Percentiles rank a stretch among this genome's conserved stretches.
phyloP scores from a whole-genome alignment of 2,888 invertebrate genomes.

The Drosophila fungiperda region DNA sequence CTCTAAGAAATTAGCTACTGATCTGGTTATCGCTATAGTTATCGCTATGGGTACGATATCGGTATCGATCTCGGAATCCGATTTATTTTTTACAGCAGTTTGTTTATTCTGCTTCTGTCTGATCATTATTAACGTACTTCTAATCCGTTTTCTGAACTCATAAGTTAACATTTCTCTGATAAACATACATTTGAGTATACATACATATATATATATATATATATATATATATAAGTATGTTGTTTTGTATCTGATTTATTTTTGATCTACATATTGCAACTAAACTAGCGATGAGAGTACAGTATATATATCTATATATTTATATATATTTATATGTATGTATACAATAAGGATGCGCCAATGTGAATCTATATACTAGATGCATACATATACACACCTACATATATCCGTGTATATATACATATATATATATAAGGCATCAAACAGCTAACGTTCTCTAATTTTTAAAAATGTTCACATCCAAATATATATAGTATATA shows the following conservation, averaged over 20 bases:
- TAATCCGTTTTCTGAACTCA: constrained; percentile 8
- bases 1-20: constrained; percentile 28
- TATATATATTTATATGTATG: constrained; percentile 18
- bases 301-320: constrained; percentile 29
- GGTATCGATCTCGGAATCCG: background rate
- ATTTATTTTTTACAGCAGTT: background rate
- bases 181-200: constrained; percentile 9
- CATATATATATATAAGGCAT: constrained; percentile 25
- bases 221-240: constrained; percentile 14
- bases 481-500: constrained; percentile 11
- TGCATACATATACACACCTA: constrained; percentile 17
- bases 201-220: background rate
- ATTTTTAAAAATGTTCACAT: constrained; percentile 20
- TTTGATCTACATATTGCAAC: constrained; percentile 77
- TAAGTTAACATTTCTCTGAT: constrained; percentile 1
- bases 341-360: background rate
- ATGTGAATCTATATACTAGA: constrained; percentile 14
- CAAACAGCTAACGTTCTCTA: constrained; percentile 31
- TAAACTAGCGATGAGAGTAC: constrained; percentile 67
- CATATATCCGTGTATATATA: constrained; percentile 1
- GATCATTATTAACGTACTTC: background rate
- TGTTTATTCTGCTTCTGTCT: background rate
- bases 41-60: background rate
- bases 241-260: constrained; percentile 6
- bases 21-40: constrained; percentile 9